phyloP scores from a whole-genome alignment of 1,140 invertebrate species.

The Ylistrum balloti region DNA sequence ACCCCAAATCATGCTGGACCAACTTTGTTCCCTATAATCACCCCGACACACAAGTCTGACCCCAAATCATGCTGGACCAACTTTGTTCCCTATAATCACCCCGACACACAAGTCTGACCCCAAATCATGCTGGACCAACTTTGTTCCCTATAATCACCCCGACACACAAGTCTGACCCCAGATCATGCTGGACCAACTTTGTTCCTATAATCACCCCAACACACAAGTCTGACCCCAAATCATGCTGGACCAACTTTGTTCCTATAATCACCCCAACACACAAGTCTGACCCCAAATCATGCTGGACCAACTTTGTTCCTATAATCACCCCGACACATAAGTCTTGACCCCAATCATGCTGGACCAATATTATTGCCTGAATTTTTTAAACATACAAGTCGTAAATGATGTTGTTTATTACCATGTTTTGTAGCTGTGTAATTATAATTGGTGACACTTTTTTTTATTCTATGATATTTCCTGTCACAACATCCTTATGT shows the following conservation, averaged over 20 bases:
- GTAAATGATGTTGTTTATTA: background rate
- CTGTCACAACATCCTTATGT: background rate
- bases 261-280: background rate
- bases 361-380: background rate
- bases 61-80: too few relatives aligned
- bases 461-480: background rate
- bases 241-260: background rate
- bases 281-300: background rate
- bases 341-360: background rate
- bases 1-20: too few relatives aligned
- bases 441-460: background rate
- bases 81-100: too few relatives aligned
- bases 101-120: too few relatives aligned
- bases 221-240: too few relatives aligned
- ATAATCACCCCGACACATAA: too few relatives aligned
- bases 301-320: background rate
- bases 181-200: background rate
- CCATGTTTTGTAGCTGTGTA: too few relatives aligned
- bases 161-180: background rate
- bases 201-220: too few relatives aligned
- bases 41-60: too few relatives aligned
- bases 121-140: background rate
- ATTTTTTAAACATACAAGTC: background rate
- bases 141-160: background rate
- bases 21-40: too few relatives aligned